These are phyloP conservation scores for Sitophilus oryzae DNA, from an alignment of 1,140 invertebrate species.

Conservation along the genomic window DNA sequence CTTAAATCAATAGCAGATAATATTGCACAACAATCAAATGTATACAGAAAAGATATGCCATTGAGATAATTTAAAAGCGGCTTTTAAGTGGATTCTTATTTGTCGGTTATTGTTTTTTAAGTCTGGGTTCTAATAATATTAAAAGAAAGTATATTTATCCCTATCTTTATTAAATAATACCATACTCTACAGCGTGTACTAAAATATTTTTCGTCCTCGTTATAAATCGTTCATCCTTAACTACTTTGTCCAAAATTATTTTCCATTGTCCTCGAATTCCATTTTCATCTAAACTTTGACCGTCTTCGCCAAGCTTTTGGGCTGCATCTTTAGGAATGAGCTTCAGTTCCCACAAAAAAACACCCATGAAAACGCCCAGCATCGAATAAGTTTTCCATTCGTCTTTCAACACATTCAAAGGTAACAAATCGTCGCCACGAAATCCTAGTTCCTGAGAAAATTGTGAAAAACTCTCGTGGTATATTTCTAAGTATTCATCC, in stretches of 20 bases:
- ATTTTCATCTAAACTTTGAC: conserved; percentile 4
- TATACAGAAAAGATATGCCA: no score
- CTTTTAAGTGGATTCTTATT: no score
- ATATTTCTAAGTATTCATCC: conserved; percentile 48
- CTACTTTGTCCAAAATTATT: background rate
- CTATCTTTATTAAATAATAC: conserved; percentile 6
- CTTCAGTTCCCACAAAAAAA: conserved; percentile 17
- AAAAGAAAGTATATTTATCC: no score
- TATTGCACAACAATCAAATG: no score
- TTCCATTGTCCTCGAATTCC: background rate
- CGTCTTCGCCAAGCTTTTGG: background rate
- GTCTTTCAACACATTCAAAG: conserved; percentile 39
- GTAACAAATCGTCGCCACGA: conserved; percentile 45
- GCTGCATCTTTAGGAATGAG: conserved; percentile 6
- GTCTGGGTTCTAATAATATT: no score
- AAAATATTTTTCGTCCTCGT: conserved; percentile 5
- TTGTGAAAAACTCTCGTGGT: conserved; percentile 47
- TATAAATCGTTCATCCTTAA: background rate
- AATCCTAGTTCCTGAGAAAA: conserved; percentile 42
- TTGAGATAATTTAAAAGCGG: no score
- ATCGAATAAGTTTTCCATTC: conserved; percentile 41
- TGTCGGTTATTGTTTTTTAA: no score
- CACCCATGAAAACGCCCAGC: conserved; percentile 30
- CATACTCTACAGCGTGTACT: conserved; percentile 11
- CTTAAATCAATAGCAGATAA: no score